Percentiles rank a stretch among this genome's conserved stretches.
These are phyloP conservation scores for Dryobota labecula DNA, from an alignment of 2,888 invertebrate genomes.

Conservation along the genomic window DNA sequence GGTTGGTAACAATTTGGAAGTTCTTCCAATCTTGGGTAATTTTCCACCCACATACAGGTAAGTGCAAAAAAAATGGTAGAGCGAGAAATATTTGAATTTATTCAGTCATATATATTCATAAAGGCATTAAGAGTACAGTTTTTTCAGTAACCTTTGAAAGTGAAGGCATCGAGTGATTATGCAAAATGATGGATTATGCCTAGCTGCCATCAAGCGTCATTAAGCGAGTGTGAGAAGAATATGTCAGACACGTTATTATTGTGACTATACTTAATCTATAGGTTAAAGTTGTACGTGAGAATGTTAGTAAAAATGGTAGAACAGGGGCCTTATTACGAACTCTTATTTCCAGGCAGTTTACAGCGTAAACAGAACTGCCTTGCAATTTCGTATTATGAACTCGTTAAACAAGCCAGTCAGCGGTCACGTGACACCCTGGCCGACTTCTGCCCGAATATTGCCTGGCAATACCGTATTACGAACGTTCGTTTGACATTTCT, in stretches of 20 bases:
- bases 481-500: too few species aligned
- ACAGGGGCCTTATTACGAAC: too few species aligned
- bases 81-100: slow-evolving; percentile 48
- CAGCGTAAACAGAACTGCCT: too few species aligned
- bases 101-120: slow-evolving; percentile 63
- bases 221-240: slow-evolving; percentile 43
- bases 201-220: slow-evolving; percentile 51
- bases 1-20: slow-evolving; percentile 40
- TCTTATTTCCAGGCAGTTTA: too few species aligned
- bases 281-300: slow-evolving; percentile 22
- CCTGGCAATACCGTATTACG: too few species aligned
- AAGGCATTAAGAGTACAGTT: slow-evolving; percentile 66
- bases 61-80: slow-evolving; percentile 47
- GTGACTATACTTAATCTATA: slow-evolving; percentile 11
- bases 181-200: slow-evolving; percentile 62
- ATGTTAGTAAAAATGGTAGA: slow-evolving; percentile 14
- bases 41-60: slow-evolving; percentile 45
- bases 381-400: too few species aligned
- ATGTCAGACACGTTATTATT: slow-evolving; percentile 32
- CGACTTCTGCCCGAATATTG: too few species aligned
- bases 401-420: too few species aligned
- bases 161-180: slow-evolving; percentile 66
- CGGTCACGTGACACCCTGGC: too few species aligned
- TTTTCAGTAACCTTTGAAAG: slow-evolving; percentile 69
- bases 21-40: slow-evolving; percentile 58